Evolutionary conservation across 2,888 invertebrate species (phyloP).

Genomic region (Osmoderma eremita): DNA sequence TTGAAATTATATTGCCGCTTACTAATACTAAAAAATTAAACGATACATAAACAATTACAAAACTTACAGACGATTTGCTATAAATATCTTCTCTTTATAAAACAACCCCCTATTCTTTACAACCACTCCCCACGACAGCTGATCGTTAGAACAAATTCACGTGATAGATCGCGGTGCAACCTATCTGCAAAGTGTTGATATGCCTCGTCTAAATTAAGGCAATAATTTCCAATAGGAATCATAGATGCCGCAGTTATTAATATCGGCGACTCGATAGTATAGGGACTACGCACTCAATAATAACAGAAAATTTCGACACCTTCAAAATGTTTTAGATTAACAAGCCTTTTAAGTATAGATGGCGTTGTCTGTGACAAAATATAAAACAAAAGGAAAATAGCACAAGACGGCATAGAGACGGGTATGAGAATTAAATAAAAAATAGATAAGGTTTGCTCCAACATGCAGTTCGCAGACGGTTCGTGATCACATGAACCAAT

Average conservation of each 20-base stretch:
- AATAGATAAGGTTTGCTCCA: no score
- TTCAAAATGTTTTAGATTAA: no score
- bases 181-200: conserved; percentile 34
- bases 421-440: no score
- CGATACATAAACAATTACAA: conserved; percentile 15
- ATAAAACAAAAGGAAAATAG: no score
- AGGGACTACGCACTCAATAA: no score
- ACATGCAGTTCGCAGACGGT: no score
- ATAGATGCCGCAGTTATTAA: conserved; percentile 23
- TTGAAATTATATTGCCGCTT: conserved; percentile 2
- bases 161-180: conserved; percentile 58
- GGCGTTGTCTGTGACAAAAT: no score
- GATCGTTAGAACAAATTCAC: conserved; percentile 62
- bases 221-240: neutral
- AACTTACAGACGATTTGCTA: conserved; percentile 37
- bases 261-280: no score
- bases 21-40: conserved; percentile 26
- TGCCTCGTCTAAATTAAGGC: neutral
- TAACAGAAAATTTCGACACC: no score
- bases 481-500: no score
- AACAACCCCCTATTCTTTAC: conserved; percentile 57
- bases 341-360: no score
- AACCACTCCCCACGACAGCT: conserved; percentile 64
- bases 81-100: conserved; percentile 34
- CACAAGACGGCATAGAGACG: no score